These are phyloP conservation scores for Capra hircus DNA, from an alignment of 2,113 vertebrate species.

Conservation along the genomic window DNA sequence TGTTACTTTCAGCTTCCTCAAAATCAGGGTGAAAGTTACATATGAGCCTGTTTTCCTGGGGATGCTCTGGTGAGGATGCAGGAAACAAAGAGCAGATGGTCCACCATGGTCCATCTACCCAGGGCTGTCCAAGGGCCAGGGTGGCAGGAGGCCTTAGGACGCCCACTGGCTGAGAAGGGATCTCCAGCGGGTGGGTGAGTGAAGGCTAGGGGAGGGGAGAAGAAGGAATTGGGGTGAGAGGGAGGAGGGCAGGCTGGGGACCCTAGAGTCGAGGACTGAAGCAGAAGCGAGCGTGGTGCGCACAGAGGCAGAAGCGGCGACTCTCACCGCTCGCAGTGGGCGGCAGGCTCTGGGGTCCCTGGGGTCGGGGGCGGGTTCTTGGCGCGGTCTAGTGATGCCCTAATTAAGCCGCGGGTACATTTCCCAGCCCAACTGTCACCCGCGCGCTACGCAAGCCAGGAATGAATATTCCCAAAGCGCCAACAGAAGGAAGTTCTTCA, in stretches of 20 bases:
- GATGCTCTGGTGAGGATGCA: background rate
- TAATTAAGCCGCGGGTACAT: conserved; percentile 58
- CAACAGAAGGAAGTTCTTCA: conserved; percentile 74
- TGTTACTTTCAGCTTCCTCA: background rate
- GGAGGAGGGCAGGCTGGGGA: background rate
- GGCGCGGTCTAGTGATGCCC: conserved; percentile 39
- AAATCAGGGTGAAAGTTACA: background rate
- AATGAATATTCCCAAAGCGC: conserved; percentile 71
- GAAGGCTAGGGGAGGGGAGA: background rate
- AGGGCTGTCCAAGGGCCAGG: no score
- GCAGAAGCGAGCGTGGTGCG: no score
- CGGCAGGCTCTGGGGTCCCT: background rate
- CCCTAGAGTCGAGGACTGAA: background rate
- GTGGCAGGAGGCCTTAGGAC: background rate
- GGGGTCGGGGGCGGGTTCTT: background rate
- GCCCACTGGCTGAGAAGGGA: background rate
- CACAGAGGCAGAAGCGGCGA: no score
- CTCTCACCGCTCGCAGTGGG: background rate
- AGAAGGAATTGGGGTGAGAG: background rate
- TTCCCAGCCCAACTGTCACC: conserved; percentile 70
- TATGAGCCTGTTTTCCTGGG: background rate
- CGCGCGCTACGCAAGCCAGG: conserved; percentile 50
- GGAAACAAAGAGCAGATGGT: background rate
- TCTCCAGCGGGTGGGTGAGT: background rate
- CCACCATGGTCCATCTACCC: no score